Percentiles rank a stretch among this genome's conserved stretches.
Evolutionary conservation across 1,140 invertebrate species (phyloP).

Genomic region (honey bee (Apis mellifera)): Amel_HAv3.1 CM009940.2:3774501-3775000

Average conservation of each 20-base stretch:
- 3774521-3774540: conserved; percentile 57
- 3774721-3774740: conserved; percentile 42
- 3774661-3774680: conserved; percentile 41
- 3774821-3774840: neutral
- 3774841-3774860: neutral
- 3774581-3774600: conserved; percentile 32
- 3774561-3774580: conserved; percentile 67
- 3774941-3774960: too few relatives aligned
- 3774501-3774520: conserved; percentile 29
- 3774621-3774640: conserved; percentile 46
- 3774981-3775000: too few relatives aligned
- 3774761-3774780: conserved; percentile 52
- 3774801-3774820: conserved; percentile 31
- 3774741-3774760: conserved; percentile 48
- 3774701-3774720: conserved; percentile 51
- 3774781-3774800: conserved; percentile 38
- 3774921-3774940: neutral
- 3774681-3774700: conserved; percentile 33
- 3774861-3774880: neutral
- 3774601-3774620: conserved; percentile 56
- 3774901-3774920: neutral
- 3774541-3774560: conserved; percentile 73
- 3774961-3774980: neutral
- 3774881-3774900: neutral
- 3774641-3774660: conserved; percentile 66